phyloP scores from a whole-genome alignment of 2,888 invertebrate genomes.

The Xanthia togata region DNA sequence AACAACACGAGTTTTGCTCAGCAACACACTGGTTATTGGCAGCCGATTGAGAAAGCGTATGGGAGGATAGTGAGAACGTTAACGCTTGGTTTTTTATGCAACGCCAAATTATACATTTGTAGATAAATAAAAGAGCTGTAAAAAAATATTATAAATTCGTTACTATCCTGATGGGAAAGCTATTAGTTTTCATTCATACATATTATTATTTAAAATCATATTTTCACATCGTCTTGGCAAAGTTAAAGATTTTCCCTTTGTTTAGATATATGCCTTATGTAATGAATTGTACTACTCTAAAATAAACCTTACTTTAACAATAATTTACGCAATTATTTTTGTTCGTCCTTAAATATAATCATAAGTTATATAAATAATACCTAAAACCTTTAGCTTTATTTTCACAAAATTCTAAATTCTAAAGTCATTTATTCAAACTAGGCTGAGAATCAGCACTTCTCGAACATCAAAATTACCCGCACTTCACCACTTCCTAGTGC shows the following conservation, averaged over 20 bases:
- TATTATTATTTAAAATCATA: background rate
- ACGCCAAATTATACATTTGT: background rate
- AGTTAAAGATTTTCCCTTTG: background rate
- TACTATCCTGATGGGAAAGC: background rate
- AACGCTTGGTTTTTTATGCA: constrained; percentile 10
- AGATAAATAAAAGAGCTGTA: background rate
- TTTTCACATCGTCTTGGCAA: background rate
- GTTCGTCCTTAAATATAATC: background rate
- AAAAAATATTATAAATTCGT: background rate
- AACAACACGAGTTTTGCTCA: constrained; percentile 77
- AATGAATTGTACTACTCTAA: background rate
- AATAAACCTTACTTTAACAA: background rate
- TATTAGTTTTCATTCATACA: background rate
- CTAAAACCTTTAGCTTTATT: background rate
- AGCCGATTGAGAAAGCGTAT: constrained; percentile 68
- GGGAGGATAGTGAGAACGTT: constrained; percentile 1
- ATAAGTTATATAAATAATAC: background rate
- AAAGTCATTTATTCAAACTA: too few species aligned
- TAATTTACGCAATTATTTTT: background rate
- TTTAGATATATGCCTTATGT: background rate
- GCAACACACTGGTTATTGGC: constrained; percentile 78
- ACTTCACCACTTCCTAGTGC: too few species aligned
- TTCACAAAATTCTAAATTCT: background rate
- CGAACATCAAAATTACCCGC: too few species aligned
- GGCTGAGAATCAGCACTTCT: too few species aligned